These are phyloP conservation scores for Amphimallon solstitiale DNA, from an alignment of 2,888 invertebrate genomes.

Conservation along the genomic window DNA sequence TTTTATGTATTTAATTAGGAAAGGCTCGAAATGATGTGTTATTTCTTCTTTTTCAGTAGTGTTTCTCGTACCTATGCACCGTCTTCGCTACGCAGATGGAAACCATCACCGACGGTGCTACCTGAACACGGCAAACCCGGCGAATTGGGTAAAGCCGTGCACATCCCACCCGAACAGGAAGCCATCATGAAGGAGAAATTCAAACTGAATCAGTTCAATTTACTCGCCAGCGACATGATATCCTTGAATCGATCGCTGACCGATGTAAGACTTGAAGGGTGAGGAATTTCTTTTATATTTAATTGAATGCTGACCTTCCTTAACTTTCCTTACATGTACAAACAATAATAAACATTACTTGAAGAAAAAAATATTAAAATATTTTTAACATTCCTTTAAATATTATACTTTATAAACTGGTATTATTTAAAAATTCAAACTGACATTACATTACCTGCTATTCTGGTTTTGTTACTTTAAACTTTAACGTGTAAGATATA, in stretches of 20 bases:
- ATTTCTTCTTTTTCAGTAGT: slow-evolving; percentile 45
- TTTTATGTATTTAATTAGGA: background rate
- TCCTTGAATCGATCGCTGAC: slow-evolving; percentile 94
- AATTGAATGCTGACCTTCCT: background rate
- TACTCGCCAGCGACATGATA: slow-evolving; percentile 97
- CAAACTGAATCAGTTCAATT: slow-evolving; percentile 98
- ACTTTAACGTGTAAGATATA: too few relatives aligned
- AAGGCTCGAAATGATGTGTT: background rate
- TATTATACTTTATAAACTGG: too few relatives aligned
- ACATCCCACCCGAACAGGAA: slow-evolving; percentile 86
- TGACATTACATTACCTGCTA: too few relatives aligned
- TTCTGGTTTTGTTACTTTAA: too few relatives aligned
- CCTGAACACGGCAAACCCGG: slow-evolving; percentile 81
- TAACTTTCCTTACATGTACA: too few relatives aligned
- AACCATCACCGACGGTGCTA: slow-evolving; percentile 74
- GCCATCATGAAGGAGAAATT: slow-evolving; percentile 93
- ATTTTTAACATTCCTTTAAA: too few relatives aligned
- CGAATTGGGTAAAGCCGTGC: slow-evolving; percentile 93
- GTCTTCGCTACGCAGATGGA: slow-evolving; percentile 74
- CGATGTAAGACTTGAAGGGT: slow-evolving; percentile 94
- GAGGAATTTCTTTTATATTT: slow-evolving; percentile 58
- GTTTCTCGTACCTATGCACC: slow-evolving; percentile 59
- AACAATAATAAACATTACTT: too few relatives aligned
- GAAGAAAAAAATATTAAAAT: too few relatives aligned
- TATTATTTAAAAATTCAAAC: too few relatives aligned